A percentile compares a stretch with the other conserved stretches of the same genome.
Conservation (phyloP, 92 coral and sea anemone species). For the Bergia sp. region DNA sequence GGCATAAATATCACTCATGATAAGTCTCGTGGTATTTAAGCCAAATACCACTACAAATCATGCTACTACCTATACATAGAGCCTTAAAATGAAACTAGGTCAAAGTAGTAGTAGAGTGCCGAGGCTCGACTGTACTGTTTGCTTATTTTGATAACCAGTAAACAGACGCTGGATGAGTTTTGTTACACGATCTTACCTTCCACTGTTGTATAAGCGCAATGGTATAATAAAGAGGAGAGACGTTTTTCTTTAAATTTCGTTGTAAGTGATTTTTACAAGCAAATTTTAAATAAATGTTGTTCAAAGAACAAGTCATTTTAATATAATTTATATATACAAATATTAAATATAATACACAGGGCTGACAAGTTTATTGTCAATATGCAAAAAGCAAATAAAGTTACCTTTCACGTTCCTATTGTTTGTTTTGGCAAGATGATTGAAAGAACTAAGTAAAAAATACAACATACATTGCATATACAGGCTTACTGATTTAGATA, state of each 20-base stretch:
- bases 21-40: no score
- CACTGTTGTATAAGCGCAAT: not conserved
- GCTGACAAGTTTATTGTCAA: not conserved
- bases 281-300: no score
- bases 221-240: no score
- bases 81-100: not conserved
- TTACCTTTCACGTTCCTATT: no score
- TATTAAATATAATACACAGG: not conserved
- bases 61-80: not conserved
- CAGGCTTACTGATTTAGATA: not conserved
- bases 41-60: no score
- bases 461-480: not conserved
- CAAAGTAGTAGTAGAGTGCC: no score
- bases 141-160: not conserved
- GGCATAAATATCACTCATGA: no score
- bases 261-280: no score
- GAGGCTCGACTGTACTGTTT: no score
- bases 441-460: not conserved
- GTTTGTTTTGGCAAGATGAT: not conserved
- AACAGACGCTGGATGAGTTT: not conserved
- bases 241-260: no score
- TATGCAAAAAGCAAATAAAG: not conserved
- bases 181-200: not conserved
- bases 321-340: not conserved
- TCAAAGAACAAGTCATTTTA: no score